Evolutionary conservation across 35 echinoderm and acorn worm genomes (phyloP), one percentile per base, ranked within the genome.

Genomic region (Ophioderma brevispina): DNA sequence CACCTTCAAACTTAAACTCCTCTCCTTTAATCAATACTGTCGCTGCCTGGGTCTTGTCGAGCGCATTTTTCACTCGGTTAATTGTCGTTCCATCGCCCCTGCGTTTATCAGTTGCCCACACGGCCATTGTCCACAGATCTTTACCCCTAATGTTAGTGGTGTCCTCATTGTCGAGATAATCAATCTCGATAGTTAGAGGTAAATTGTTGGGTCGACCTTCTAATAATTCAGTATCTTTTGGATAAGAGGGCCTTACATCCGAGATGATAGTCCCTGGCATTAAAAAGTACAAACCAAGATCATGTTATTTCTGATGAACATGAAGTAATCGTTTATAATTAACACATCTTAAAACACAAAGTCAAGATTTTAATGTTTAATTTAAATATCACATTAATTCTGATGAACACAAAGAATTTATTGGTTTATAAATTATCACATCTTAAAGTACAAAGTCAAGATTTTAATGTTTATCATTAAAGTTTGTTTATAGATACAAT

Each of bases 111-210:
- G 91, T 96, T 4, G 75, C 80, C 50, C 40, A 96, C 6, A 88
- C 39, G 3, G 81, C 42, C 39, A 96, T 78, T 37, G 80, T 42
- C 94, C 94, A 96, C 8, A 96, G 91, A 21, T 50, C 89, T 34
- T 87, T 46, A 0, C 94, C 94, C 17, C 78, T 80, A 21, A 96
- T 89, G 77, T 86, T 81, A 6, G 90, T 91, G 14, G 90, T 79
- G 8, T 76, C 36, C 25, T 91, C 40, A 55, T 37, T 85, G 32
- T 91, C 82, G 14, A 85, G 35, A 40, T 85, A 91, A 28, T 10
- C 55, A 13, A 91, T 49, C 31, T 76, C 30, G 31, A 91, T 31
- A 34, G 77, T 59, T 13, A 96, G 77, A 37, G 89, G 59, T 0
- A 33, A 35, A 52, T 92, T 86, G 0, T 52, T 84, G 18, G 84